phyloP scores from a whole-genome alignment of 2,797 vertebrate genomes.

The Silurus lanzhouensis region DNA sequence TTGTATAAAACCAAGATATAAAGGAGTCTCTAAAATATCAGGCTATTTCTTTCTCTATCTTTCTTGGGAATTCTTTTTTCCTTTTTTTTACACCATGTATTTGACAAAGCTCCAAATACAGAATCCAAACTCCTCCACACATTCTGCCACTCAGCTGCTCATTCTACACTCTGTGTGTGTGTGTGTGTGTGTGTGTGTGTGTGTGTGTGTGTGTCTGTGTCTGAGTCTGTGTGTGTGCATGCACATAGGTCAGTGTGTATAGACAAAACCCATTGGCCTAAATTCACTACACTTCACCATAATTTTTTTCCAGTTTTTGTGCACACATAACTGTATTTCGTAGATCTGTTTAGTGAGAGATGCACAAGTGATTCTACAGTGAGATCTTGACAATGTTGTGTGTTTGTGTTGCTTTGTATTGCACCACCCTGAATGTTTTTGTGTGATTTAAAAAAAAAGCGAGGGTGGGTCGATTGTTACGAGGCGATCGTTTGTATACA shows the following conservation, averaged over 20 bases:
- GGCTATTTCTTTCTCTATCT: not conserved
- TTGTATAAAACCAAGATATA: not conserved
- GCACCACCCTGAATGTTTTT: slow-evolving; percentile 10
- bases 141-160: slow-evolving; percentile 45
- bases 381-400: not conserved
- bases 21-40: not conserved
- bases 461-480: slow-evolving; percentile 3
- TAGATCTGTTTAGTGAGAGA: not conserved
- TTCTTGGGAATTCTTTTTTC: not conserved
- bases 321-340: not conserved
- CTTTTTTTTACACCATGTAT: slow-evolving; percentile 27
- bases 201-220: slow-evolving; percentile 10
- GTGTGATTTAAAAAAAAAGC: slow-evolving; percentile 25
- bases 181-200: not conserved
- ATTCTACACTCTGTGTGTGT: slow-evolving; percentile 29
- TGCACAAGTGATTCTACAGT: not conserved
- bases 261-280: slow-evolving; percentile 1
- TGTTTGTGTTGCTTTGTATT: slow-evolving; percentile 25
- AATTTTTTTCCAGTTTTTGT: not conserved
- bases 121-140: slow-evolving; percentile 43
- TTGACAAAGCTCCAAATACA: slow-evolving; percentile 26
- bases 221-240: slow-evolving; percentile 5
- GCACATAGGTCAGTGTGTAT: not conserved
- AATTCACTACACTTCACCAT: not conserved
- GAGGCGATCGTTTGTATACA: slow-evolving; percentile 58